Evolutionary conservation across 2,797 vertebrate genomes (phyloP).

Genomic region (Echeneis naucrates): DNA sequence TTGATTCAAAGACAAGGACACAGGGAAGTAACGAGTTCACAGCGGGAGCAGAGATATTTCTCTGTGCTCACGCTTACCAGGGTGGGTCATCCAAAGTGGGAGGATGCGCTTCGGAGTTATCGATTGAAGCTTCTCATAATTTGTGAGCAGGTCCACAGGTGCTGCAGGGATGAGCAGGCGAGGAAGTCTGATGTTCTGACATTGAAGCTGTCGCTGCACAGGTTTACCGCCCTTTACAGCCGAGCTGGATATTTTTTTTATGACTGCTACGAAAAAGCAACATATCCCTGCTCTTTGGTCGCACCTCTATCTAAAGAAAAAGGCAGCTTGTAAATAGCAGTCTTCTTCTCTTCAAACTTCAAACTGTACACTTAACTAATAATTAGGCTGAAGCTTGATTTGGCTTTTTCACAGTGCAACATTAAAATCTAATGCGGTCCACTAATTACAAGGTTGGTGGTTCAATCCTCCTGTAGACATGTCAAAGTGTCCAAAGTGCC

Average conservation of each 20-base stretch:
- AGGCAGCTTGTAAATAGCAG: too few relatives aligned
- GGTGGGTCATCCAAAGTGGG: conserved; percentile 41
- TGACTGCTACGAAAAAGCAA: too few relatives aligned
- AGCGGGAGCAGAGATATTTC: conserved; percentile 9
- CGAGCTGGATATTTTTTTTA: neutral
- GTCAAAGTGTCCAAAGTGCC: too few relatives aligned
- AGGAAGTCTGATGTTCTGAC: conserved; percentile 46
- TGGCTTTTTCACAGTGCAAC: too few relatives aligned
- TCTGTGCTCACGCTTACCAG: conserved; percentile 38
- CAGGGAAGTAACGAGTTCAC: conserved; percentile 13
- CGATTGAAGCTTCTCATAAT: conserved; percentile 69
- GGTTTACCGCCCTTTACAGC: conserved; percentile 21
- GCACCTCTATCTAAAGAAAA: too few relatives aligned
- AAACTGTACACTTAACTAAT: too few relatives aligned
- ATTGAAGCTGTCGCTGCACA: conserved; percentile 47
- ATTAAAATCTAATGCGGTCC: too few relatives aligned
- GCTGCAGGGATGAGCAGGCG: conserved; percentile 44
- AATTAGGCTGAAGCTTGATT: too few relatives aligned
- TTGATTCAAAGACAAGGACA: conserved; percentile 29
- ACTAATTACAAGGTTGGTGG: too few relatives aligned
- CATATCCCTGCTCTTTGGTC: too few relatives aligned
- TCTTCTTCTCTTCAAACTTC: too few relatives aligned
- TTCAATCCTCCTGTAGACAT: too few relatives aligned
- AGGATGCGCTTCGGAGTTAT: conserved; percentile 62
- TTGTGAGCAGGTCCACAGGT: conserved; percentile 55